Evolutionary conservation across 2,888 invertebrate genomes (phyloP), one percentile per base, ranked within the genome.

Genomic region (Cyaniris semiargus): DNA sequence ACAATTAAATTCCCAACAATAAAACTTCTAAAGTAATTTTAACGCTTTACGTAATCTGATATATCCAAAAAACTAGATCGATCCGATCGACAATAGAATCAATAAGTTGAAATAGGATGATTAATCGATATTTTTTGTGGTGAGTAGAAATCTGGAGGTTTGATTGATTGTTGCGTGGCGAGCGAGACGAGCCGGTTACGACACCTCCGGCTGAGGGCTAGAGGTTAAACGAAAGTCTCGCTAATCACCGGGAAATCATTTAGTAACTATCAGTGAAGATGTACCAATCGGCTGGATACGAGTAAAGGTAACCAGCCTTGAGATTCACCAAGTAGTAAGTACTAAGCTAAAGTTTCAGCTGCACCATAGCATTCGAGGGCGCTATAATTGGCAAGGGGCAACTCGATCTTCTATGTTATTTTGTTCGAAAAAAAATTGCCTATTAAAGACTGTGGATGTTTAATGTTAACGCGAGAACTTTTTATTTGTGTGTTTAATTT

Each of bases 101-200:
- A 18, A 31, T 60, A 60, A 23, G 60, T 60, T 60, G 60, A 23
- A 60, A 23, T 66, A 66, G 15, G 66, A 66, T 31, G 66, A 27
- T 66, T 66, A 31, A 66, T 66, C 13, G 66, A 66, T 66, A 31
- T 5, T 66, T 66, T 66, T 66, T 66, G 66, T 31, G 66, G 18
- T 15, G 27, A 66, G 66, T 21, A 66, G 60, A 66, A 66, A 66
- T 60, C 60, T 66, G 66, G 66, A 27, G 66, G 23, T 66, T n/a
- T 60, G 58, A 21, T 60, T 23, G 23, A 23, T 60, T 23, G 66
- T 66, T 66, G 66, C 66, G 27, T 23, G 21, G 10, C 10, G 66
- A 23, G 60, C 60, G 60, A 66, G 66, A 66, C 66, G 66, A 27
- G 66, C 15, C 66, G 27, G 66, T 66, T 66, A 13, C 66, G 66